Base-by-base conservation (phyloP, 2,113 vertebrate species). In the Zingel zingel region DNA sequence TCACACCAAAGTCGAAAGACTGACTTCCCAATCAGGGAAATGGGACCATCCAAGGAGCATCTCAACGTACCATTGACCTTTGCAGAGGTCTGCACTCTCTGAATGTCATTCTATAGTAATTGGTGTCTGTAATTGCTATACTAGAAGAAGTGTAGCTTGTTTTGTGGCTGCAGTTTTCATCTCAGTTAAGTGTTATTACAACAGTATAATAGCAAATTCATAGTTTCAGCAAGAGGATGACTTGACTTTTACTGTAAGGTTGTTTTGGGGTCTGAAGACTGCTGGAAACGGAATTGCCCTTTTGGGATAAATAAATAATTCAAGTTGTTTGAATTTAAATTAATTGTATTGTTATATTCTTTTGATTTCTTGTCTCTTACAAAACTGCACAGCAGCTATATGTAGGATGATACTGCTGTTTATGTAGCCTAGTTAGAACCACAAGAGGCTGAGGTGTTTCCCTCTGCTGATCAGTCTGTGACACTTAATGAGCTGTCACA, bases 401-500 rank as follows among this genome's bases (percentile, higher is more conserved):
- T 39, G 69, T 36, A 21, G 18, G n/a, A 61, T 19, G 16, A 10
- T n/a, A 19, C 15, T 21, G 21, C 13, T 1, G 13, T 15, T 43
- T 43, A 10, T 67, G 21, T 16, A 23, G 19, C 21, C 50, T 14
- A 39, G 19, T 51, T 43, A 54, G 56, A 50, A 36, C 30, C 57
- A 33, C 48, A 53, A 65, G 54, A 70, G 27, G 48, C 21, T 2
- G 61, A 66, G 72, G 69, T 54, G 58, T 69, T 74, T 54, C 63
- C 5, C 45, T 39, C n/a, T 36, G 58, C 77, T 30, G 30, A 70
- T 47, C 73, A 30, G 81, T 63, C 36, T 77, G 68, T 74, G 58
- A 59, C 87, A 81, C 76, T 83, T 66, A 65, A 6, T 18, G 54
- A 58, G 86, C 65, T 51, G 74, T 82, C 73, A 76, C 39, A 51